Evolutionary conservation across 2,888 invertebrate genomes (phyloP), one percentile per base, ranked within the genome.

Genomic region (Cerastoderma edule): DNA sequence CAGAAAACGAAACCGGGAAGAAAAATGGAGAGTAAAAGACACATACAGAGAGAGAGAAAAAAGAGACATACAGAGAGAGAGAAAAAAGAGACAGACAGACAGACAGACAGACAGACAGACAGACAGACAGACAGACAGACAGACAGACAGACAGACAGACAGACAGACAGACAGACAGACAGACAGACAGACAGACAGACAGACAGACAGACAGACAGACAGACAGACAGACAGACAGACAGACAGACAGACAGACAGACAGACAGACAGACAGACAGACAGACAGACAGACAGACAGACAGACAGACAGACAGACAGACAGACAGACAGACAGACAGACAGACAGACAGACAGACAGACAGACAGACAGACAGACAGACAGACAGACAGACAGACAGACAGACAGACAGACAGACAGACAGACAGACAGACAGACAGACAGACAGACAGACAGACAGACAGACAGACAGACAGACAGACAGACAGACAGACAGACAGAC

Each of bases 111-210:
- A 56, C 56, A 56, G 56, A 28, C 56, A 56, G 24, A 56, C 56
- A 56, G 56, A 56, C 56, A 56, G 56, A 56, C 56, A 28, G 56
- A 56, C 56, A 56, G 50, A 50, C 50, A 50, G 50, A 50, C 50
- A 50, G 50, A 50, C 50, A 50, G 50, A 50, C 50, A 50, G 50
- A 50, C 50, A 50, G 50, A 50, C 50, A 50, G 50, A 50, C 50
- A 50, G 50, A 50, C 50, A 50, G 50, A 50, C 50, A 50, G 50
- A 50, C 50, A 50, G 50, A 50, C 50, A 50, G 50, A 50, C 50
- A 50, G 50, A 50, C 50, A 50, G 50, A 50, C 50, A 50, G 50
- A 50, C 50, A 50, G 50, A 50, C 50, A 50, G 50, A 50, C 50
- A 50, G 50, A 50, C 50, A 50, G 50, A 50, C 50, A 50, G 50